Percentiles rank a stretch among this genome's conserved stretches.
phyloP scores from a whole-genome alignment of 2,797 vertebrate species.

The Heteromormyrus szaboi region DNA sequence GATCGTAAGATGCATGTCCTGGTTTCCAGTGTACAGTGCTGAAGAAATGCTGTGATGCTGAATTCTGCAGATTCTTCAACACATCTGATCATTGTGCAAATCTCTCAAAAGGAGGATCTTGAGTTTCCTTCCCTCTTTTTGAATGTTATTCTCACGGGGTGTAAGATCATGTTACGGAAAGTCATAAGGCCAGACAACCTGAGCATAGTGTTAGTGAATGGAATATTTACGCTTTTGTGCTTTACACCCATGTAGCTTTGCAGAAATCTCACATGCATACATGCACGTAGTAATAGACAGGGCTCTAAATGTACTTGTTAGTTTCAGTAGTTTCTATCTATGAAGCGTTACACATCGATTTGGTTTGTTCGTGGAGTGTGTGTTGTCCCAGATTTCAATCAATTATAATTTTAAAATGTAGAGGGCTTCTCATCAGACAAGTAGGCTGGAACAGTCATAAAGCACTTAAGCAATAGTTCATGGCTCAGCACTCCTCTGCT shows the following conservation, averaged over 20 bases:
- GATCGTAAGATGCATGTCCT: background rate
- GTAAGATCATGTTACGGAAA: background rate
- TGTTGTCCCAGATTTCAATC: background rate
- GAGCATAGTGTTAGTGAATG: background rate
- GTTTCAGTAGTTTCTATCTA: background rate
- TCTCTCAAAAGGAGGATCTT: background rate
- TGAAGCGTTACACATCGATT: background rate
- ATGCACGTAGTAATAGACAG: background rate
- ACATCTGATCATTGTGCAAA: background rate
- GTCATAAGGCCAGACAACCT: background rate
- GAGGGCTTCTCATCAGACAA: background rate
- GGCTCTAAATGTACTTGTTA: background rate
- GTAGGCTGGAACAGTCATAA: background rate
- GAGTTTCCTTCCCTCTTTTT: background rate
- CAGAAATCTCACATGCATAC: background rate
- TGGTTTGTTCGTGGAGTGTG: background rate
- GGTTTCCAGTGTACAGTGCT: background rate
- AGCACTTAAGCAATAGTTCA: background rate
- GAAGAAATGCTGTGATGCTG: background rate
- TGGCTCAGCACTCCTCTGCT: background rate
- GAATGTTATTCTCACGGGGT: background rate
- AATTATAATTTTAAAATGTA: background rate
- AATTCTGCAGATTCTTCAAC: background rate
- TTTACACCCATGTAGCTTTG: background rate
- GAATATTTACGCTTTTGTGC: background rate